Percentiles rank a stretch among this genome's conserved stretches.
These are phyloP conservation scores for Nannospalax galili DNA, from an alignment of 2,113 vertebrate genomes.

Conservation along the genomic window DNA sequence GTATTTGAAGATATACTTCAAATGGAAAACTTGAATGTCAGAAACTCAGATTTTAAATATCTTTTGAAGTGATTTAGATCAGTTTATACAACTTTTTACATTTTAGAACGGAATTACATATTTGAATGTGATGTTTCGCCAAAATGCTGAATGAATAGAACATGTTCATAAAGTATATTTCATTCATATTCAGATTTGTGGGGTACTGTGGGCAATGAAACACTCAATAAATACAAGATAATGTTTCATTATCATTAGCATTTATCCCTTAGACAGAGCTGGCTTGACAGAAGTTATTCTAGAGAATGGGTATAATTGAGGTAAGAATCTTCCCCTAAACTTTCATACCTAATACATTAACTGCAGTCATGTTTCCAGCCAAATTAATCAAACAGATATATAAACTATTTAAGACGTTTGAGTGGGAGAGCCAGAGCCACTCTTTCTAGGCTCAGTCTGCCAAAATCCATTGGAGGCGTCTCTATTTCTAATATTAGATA, in stretches of 20 bases:
- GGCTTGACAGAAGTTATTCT: constrained; percentile 34
- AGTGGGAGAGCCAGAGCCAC: constrained; percentile 80
- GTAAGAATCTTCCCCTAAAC: constrained; percentile 68
- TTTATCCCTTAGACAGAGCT: constrained; percentile 39
- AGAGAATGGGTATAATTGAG: constrained; percentile 54
- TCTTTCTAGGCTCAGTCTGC: constrained; percentile 83
- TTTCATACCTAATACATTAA: constrained; percentile 74
- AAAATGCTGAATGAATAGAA: constrained; percentile 73
- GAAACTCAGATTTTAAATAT: constrained; percentile 47
- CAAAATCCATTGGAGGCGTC: constrained; percentile 85
- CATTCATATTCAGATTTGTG: constrained; percentile 53
- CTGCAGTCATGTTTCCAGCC: constrained; percentile 78
- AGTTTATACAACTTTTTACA: constrained; percentile 30
- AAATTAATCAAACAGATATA: constrained; percentile 83
- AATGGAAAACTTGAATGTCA: constrained; percentile 39
- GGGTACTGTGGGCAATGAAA: constrained; percentile 15
- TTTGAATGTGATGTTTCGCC: constrained; percentile 64
- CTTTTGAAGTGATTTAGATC: constrained; percentile 47
- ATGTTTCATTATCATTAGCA: constrained; percentile 43
- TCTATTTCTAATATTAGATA: constrained; percentile 87
- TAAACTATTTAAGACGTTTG: constrained; percentile 80
- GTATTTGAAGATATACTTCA: not conserved
- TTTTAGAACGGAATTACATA: constrained; percentile 66
- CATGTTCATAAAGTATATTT: constrained; percentile 39
- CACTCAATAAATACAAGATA: not conserved